A percentile compares a stretch with the other conserved stretches of the same genome.
Evolutionary conservation across 2,797 vertebrate genomes (phyloP).

Genomic region (Lateolabrax maculatus): DNA sequence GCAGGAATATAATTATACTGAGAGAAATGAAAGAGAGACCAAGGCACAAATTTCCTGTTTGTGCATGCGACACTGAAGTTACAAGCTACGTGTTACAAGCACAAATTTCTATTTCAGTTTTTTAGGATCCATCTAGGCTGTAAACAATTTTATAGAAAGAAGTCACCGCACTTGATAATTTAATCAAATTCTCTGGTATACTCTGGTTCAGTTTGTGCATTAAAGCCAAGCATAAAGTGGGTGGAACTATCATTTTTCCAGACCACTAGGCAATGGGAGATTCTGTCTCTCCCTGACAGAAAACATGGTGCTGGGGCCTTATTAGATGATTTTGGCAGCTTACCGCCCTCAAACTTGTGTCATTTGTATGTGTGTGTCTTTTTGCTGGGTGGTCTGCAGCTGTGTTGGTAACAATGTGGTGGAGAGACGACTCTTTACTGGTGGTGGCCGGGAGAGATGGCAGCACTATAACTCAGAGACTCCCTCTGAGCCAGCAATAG

Average conservation of each 20-base stretch:
- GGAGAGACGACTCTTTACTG: slow-evolving; percentile 57
- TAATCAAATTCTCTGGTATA: slow-evolving; percentile 21
- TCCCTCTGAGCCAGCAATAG: slow-evolving; percentile 72
- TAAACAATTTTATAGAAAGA: not conserved
- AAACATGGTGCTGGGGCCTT: slow-evolving; percentile 2
- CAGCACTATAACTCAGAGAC: slow-evolving; percentile 81
- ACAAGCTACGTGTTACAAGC: too few relatives aligned
- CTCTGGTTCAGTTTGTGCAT: slow-evolving; percentile 15
- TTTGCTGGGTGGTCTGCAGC: slow-evolving; percentile 46
- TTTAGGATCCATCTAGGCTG: slow-evolving; percentile 5
- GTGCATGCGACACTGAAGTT: too few relatives aligned
- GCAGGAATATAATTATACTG: too few relatives aligned
- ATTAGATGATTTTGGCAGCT: slow-evolving; percentile 6
- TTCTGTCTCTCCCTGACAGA: not conserved
- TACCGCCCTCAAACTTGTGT: not conserved
- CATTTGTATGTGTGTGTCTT: slow-evolving; percentile 20
- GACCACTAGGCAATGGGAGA: not conserved
- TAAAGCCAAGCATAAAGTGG: not conserved
- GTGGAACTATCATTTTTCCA: slow-evolving; percentile 20
- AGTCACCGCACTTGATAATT: slow-evolving; percentile 22
- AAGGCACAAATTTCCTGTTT: too few relatives aligned
- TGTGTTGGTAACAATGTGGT: slow-evolving; percentile 41
- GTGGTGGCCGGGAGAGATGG: slow-evolving; percentile 70
- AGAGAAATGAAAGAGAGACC: too few relatives aligned
- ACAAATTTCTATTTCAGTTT: too few relatives aligned